Evolutionary conservation across 2,113 vertebrate genomes (phyloP), one percentile per base, ranked within the genome.

Genomic region (Pelobates fuscus): DNA sequence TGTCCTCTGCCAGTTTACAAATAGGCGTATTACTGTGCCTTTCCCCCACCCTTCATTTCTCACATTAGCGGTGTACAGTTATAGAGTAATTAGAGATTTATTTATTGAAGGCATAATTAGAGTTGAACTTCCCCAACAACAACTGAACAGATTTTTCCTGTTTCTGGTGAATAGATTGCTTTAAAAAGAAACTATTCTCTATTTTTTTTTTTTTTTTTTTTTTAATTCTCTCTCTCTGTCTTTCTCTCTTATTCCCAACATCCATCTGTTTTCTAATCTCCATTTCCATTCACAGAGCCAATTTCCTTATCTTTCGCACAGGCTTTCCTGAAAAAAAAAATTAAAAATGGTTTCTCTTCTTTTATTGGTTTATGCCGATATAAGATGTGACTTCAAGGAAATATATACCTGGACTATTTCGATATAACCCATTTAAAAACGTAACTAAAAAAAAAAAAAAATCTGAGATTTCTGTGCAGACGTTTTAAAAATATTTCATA

Each of bases 31-130:
- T 73, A 73, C 65, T n/a, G 29, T 26, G 29, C 20, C 4, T 21
- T 24, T 43, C 24, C 43, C 43, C 23, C 20, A 18, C 29, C 10
- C 26, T 62, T 30, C 15, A 29, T 43, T 43, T 44, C 43, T 32
- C 32, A 23, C 41, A 18, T 57, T 57, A 55, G 24, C 21, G 32
- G n/a, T 65, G 30, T 54, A 57, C n/a, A 41, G 62, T 57, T 55
- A 66, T n/a, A 27, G 71, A 41, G 71, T 65, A 74, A 74, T 74
- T 74, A 74, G 71, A 30, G n/a, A 23, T 41, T 74, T 64, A 55
- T 65, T 72, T 54, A 49, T 43, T 54, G 11, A 4, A 1, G 3
- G 49, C 54, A 52, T 74, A 74, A 74, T 74, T 58, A 65, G 62
- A 10, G n/a, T 57, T 43, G 30, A 46, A 58, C 18, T 6, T 54